phyloP scores from a whole-genome alignment of 2,113 vertebrate species.

The Hylia prasina region DNA sequence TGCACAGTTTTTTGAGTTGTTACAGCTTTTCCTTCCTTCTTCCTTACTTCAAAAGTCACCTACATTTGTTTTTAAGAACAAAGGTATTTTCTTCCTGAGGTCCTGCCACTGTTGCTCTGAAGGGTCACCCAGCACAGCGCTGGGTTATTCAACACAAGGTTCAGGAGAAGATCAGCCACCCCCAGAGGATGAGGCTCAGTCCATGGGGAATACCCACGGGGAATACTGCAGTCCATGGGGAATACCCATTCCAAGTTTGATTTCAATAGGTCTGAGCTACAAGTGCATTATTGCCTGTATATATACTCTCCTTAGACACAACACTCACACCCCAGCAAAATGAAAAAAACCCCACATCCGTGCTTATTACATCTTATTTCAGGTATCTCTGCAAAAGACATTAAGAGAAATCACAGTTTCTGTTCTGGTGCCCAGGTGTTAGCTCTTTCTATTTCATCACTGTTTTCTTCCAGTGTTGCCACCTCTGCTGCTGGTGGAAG shows the following conservation, averaged over 20 bases:
- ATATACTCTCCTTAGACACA: not conserved
- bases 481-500: not conserved
- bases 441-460: not conserved
- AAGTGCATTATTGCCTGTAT: not conserved
- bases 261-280: not conserved
- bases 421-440: not conserved
- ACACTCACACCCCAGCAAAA: not conserved
- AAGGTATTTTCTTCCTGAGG: not conserved
- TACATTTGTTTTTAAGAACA: not conserved
- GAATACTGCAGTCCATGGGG: not conserved
- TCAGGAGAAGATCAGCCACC: not conserved
- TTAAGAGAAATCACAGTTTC: not conserved
- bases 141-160: not conserved
- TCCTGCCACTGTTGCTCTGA: not conserved
- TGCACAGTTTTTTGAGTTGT: not conserved
- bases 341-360: fast-evolving
- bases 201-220: not conserved
- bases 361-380: not conserved
- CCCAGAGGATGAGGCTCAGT: not conserved
- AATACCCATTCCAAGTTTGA: not conserved
- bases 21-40: not conserved
- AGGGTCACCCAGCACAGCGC: not conserved
- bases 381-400: not conserved
- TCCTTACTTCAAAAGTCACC: not conserved
- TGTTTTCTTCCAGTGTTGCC: not conserved